Percentiles rank a stretch among this genome's conserved stretches.
phyloP scores from a whole-genome alignment of 2,888 invertebrate genomes.

The Schizotus pectinicornis region DNA sequence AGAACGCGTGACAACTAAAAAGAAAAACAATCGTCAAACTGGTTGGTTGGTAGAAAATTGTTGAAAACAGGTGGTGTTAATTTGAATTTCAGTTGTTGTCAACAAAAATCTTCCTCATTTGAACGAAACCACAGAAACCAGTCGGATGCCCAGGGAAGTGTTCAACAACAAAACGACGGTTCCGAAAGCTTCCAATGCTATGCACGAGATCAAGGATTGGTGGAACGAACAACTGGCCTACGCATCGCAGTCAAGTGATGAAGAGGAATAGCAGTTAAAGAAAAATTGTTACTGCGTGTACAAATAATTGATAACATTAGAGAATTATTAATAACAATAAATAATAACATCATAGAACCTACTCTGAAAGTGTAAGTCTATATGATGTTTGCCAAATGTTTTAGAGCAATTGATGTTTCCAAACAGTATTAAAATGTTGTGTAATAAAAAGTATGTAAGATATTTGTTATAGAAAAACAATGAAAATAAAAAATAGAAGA shows the following conservation, averaged over 20 bases:
- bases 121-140: constrained; percentile 59
- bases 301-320: background rate
- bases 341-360: background rate
- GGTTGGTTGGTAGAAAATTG: constrained; percentile 57
- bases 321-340: background rate
- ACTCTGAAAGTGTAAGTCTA: background rate
- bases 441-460: background rate
- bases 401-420: too few relatives aligned
- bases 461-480: too few relatives aligned
- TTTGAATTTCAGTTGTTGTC: constrained; percentile 54
- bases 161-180: constrained; percentile 58
- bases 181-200: constrained; percentile 63
- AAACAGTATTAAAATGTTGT: background rate
- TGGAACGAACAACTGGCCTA: constrained; percentile 80
- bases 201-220: constrained; percentile 83
- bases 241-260: constrained; percentile 69
- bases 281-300: background rate
- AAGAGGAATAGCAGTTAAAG: constrained; percentile 49
- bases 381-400: background rate
- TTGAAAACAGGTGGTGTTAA: background rate
- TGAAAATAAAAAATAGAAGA: too few relatives aligned
- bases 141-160: constrained; percentile 58
- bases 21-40: constrained; percentile 66
- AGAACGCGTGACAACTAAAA: constrained; percentile 59
- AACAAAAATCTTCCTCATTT: constrained; percentile 63